Conservation (phyloP, 2,888 invertebrate species). For the Orthosia gracilis region DNA sequence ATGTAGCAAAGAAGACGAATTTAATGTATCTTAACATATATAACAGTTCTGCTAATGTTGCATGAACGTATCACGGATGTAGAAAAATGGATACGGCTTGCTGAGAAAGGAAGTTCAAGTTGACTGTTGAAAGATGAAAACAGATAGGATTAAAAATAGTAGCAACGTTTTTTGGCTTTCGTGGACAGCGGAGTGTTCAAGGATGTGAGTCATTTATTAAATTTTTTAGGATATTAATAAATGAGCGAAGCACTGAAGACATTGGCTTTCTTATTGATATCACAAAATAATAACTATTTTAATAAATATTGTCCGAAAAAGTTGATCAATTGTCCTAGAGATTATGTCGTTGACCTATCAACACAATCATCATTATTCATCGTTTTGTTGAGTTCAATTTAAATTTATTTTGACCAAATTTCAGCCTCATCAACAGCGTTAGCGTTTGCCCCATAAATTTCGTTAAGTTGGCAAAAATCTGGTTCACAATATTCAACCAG, state of each 20-base stretch:
- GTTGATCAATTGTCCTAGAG: neutral
- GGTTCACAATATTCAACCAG: too few species aligned
- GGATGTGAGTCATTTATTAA: neutral
- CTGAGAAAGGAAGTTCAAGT: slow-evolving; percentile 44
- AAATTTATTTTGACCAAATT: too few species aligned
- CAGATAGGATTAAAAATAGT: slow-evolving; percentile 42
- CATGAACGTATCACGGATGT: slow-evolving; percentile 67
- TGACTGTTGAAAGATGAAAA: slow-evolving; percentile 54
- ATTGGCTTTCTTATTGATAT: neutral
- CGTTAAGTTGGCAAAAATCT: too few species aligned
- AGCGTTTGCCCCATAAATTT: too few species aligned
- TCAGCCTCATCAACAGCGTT: too few species aligned
- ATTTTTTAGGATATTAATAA: neutral
- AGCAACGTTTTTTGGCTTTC: slow-evolving; percentile 7
- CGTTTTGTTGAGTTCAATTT: too few species aligned
- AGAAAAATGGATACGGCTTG: slow-evolving; percentile 51
- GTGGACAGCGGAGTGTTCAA: neutral
- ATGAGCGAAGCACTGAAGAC: too few species aligned
- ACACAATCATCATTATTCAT: neutral
- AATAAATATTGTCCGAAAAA: neutral
- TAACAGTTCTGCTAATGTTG: slow-evolving; percentile 78
- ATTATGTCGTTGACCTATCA: neutral
- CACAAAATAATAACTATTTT: neutral
- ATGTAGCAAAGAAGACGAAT: slow-evolving; percentile 79
- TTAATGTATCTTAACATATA: slow-evolving; percentile 73